Evolutionary conservation across 2,888 invertebrate genomes (phyloP), one percentile per base, ranked within the genome.

Genomic region (Dusona sp.): DNA sequence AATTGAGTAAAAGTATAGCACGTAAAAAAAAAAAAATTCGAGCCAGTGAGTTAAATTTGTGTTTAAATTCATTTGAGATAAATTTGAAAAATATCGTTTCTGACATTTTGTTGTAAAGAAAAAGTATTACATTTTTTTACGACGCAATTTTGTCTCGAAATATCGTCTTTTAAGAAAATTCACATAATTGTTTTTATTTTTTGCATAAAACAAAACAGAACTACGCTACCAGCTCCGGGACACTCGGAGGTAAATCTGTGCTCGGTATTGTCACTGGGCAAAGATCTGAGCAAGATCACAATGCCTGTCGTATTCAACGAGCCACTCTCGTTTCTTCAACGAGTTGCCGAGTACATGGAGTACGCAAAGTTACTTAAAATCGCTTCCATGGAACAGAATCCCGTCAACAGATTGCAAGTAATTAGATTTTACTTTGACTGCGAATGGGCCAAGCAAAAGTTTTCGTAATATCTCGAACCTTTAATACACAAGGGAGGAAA

Each of bases 301-400:
- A 98, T 99, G 98, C 99, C 99, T 87, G 98, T 99, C 89, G 97
- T 98, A 89, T 98, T 99, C 95, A 99, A 99, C 95, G 99, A 99
- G 94, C 99, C 99, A 13, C 95, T 99, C 87, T 98, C 98, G 91
- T 99, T 99, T 95, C 96, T 99, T 61, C 99, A 99, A 95, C 96
- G 99, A 85, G 97, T 99, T 95, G 97, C 98, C 61, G 99, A 99
- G 95, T 98, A 98, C 93, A 96, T 99, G 96, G 99, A 99, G 94
- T 99, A 99, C 92, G 96, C 98, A 9, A 95, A 96, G 90, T 94
- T 97, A 65, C 95, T 99, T 72, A 96, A 97, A 82, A 95, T 96
- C 92, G 99, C 98, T 7, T 95, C 97, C 0, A 96, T 96, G 88
- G 96, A 97, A 92, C 95, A 96, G 9, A 97, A 98, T 92, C 98